A percentile compares a stretch with the other conserved stretches of the same genome.
These are phyloP conservation scores for Zaprionus capensis DNA, from an alignment of 1,140 invertebrate genomes.

Conservation along the genomic window DNA sequence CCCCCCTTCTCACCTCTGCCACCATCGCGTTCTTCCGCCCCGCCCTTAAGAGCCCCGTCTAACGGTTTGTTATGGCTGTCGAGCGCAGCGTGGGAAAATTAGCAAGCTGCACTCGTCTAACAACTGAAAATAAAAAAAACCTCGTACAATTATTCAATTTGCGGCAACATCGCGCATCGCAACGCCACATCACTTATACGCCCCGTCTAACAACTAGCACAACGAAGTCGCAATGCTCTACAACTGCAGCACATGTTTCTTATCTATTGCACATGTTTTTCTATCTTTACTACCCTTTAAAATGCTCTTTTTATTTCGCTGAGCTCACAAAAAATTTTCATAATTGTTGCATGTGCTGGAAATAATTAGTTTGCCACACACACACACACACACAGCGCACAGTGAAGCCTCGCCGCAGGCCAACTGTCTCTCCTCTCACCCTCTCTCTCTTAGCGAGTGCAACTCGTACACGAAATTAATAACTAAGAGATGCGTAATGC, in stretches of 20 bases:
- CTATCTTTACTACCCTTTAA: background rate
- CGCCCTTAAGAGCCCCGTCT: slow-evolving; percentile 8
- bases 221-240: background rate
- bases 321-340: background rate
- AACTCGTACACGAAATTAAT: slow-evolving; percentile 16
- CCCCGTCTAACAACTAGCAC: background rate
- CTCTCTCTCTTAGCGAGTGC: background rate
- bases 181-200: slow-evolving; percentile 41
- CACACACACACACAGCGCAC: background rate
- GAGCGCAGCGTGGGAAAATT: slow-evolving; percentile 67
- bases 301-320: background rate
- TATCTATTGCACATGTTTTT: background rate
- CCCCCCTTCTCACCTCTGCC: background rate
- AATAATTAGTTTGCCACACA: slow-evolving; percentile 38
- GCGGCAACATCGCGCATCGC: slow-evolving; percentile 32
- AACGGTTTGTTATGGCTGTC: slow-evolving; percentile 18
- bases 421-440: background rate
- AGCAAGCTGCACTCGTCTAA: slow-evolving; percentile 47
- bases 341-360: slow-evolving; percentile 29
- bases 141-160: slow-evolving; percentile 78
- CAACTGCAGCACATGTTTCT: background rate
- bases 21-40: background rate
- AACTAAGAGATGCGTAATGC: slow-evolving; percentile 64
- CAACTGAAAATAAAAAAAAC: slow-evolving; percentile 26
- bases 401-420: slow-evolving; percentile 1